phyloP scores from a whole-genome alignment of 2,113 vertebrate genomes.

The Forbesichthys agassizii region DNA sequence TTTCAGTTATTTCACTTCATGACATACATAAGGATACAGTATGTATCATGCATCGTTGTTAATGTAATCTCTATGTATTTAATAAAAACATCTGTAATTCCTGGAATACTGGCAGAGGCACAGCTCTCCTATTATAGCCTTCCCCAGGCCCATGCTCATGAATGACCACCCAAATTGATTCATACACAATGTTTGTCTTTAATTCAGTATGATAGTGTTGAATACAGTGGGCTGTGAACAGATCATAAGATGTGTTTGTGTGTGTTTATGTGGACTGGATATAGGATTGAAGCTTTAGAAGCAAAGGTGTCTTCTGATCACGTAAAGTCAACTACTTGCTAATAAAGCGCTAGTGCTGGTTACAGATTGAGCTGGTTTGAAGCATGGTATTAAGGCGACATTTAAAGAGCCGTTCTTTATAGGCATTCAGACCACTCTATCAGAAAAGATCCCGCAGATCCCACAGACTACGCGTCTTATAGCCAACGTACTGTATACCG shows the following conservation, averaged over 20 bases:
- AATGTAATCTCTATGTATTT: no score
- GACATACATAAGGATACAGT: no score
- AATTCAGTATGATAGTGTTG: constrained; percentile 53
- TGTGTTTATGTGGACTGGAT: background rate
- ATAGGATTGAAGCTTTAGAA: background rate
- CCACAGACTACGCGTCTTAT: background rate
- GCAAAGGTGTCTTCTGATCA: background rate
- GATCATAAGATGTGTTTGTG: constrained; percentile 3
- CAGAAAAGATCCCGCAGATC: no score
- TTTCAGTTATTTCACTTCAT: no score
- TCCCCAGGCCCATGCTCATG: background rate
- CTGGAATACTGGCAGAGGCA: no score
- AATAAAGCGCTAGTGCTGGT: background rate
- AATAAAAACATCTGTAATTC: no score
- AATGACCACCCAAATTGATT: background rate
- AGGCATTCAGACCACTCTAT: no score
- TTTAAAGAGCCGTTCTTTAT: no score
- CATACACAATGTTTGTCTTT: constrained; percentile 47
- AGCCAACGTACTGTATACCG: background rate
- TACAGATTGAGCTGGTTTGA: constrained; percentile 5
- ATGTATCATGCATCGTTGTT: no score
- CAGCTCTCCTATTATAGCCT: background rate
- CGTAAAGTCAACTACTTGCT: no score
- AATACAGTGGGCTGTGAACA: constrained; percentile 31
- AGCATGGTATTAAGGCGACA: background rate